Evolutionary conservation across 2,888 invertebrate genomes (phyloP), one percentile per base, ranked within the genome.

Genomic region (Folsomia candida): DNA sequence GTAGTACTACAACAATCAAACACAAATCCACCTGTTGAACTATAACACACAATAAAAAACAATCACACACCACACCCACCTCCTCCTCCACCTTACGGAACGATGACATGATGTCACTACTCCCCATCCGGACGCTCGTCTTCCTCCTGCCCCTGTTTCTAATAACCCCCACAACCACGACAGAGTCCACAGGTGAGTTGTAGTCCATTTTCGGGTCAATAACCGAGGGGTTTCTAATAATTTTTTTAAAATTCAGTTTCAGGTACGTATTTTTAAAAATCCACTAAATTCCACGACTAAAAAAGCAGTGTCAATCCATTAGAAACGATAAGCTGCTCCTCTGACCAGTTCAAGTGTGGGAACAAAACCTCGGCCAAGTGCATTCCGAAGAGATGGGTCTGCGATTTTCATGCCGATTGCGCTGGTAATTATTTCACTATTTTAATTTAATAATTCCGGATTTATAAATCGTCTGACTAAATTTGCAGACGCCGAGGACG

Each of bases 351-450:
- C 68, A 75, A 75, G 70, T 79, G 79, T 66, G 75, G 76, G 90
- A 90, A 83, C 89, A 82, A 64, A 62, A 63, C 51, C 26, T 51
- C 59, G 51, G 57, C 63, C 93, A 93, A 84, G 93, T 73, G 73
- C 51, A 70, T 73, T 37, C 70, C 72, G 51, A 70, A 72, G 57
- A 51, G 69, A 69, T 81, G 84, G 84, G 82, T 83, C 51, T 86
- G 86, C 79, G 84, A 86, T 78, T 84, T 84, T 76, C 84, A 84
- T 75, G 83, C 84, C 75, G 85, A 86, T 75, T 86, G 85, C 77
- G 47, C 64, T 58, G 83, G 83, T 64, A n/a, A 27, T 22, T 22
- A 24, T 26, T 57, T 57, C 57, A n/a, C 20, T 24, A 11, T 60
- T 60, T 60, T 60, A 9, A 28, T 2, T 28, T 26, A 62, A 28